Evolutionary conservation across 2,888 invertebrate species (phyloP), one percentile per base, ranked within the genome.

Genomic region (Drosophila setosimentum): DNA sequence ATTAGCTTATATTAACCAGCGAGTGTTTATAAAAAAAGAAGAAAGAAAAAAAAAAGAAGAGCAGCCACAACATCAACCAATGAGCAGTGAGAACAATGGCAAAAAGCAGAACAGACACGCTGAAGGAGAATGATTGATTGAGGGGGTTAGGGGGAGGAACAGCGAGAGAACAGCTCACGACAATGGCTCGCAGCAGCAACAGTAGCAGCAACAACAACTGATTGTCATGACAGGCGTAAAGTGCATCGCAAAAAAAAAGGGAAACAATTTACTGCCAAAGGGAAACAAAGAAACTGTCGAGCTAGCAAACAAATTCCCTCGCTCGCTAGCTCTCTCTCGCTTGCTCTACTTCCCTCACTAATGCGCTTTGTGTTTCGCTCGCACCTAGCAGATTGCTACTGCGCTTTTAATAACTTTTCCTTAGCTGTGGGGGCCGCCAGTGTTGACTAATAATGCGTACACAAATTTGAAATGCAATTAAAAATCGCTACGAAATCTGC

Each of bases 41-140:
- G 68, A 76, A 74, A 82, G 80, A 80, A 65, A 54, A 53, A 63
- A 60, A 65, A 60, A 49, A 73, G 35, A 66, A 50, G 63, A 61
- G 51, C 57, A 61, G 59, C 69, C 60, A 45, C 60, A 58, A 24
- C 61, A 60, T 51, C 70, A 55, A 54, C 72, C 69, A 61, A 68
- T 65, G 63, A 66, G 62, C 68, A 68, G 66, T 68, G 75, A 76
- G 76, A 84, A 83, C 87, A 84, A 87, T 69, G 77, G 54, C 42
- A 61, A 62, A 65, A 54, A 37, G 40, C 53, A 50, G 33, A 68
- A 54, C 48, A 27, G 42, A 27, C 6, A 8, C 21, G 50, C 45
- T 29, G 21, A 35, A 33, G 13, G 62, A 68, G 65, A 35, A 48
- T 32, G 70, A 73, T 73, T 77, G 68, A 73, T 68, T 68, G 53